phyloP scores from a whole-genome alignment of 2,888 invertebrate species.

The Adelognathus sp. region DNA sequence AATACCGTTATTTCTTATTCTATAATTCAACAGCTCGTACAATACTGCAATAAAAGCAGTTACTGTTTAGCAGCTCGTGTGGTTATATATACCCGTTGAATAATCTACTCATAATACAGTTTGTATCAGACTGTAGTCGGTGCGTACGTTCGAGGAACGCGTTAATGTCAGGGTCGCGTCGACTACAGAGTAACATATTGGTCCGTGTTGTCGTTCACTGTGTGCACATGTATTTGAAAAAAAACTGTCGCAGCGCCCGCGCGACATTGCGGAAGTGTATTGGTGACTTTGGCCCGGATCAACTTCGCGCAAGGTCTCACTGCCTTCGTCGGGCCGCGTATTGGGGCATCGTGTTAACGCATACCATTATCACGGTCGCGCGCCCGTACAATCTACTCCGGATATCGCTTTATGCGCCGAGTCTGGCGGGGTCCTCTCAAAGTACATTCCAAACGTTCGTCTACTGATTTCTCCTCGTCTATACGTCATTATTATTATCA shows the following conservation, averaged over 20 bases:
- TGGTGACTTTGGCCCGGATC: neutral
- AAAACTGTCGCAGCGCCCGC: neutral
- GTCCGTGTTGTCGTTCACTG: too few relatives aligned
- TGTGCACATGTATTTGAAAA: too few relatives aligned
- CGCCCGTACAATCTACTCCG: neutral
- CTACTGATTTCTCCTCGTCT: conserved; percentile 1
- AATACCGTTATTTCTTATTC: too few relatives aligned
- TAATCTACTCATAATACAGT: too few relatives aligned
- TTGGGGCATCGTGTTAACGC: neutral
- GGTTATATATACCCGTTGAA: too few relatives aligned
- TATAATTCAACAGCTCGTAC: too few relatives aligned
- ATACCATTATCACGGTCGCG: neutral
- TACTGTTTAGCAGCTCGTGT: too few relatives aligned
- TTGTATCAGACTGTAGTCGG: neutral
- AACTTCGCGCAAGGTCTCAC: neutral
- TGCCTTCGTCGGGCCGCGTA: neutral
- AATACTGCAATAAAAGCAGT: too few relatives aligned
- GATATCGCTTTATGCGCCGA: neutral
- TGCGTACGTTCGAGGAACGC: neutral
- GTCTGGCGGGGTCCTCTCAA: neutral
- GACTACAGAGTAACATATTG: conserved; percentile 9
- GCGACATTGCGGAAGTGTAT: neutral
- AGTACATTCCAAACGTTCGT: neutral
- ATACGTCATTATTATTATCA: conserved; percentile 8
- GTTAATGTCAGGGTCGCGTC: conserved; percentile 29